phyloP scores from a whole-genome alignment of 2,113 vertebrate genomes.

The Charadrius vociferus region DNA sequence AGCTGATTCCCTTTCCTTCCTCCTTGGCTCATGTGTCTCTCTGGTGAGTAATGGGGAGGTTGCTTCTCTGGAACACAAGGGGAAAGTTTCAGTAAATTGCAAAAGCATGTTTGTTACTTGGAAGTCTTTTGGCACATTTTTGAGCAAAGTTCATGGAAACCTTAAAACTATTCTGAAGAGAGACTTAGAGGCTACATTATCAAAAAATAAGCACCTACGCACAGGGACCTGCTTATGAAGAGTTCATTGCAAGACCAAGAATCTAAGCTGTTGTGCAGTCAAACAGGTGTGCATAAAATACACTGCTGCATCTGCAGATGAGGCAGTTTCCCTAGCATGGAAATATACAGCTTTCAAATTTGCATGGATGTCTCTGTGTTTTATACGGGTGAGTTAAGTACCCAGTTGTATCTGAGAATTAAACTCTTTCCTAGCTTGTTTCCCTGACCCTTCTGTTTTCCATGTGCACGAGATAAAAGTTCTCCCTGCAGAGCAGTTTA shows the following conservation, averaged over 20 bases:
- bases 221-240: constrained; percentile 15
- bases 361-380: not conserved
- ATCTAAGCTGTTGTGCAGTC: not conserved
- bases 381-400: not conserved
- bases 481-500: not conserved
- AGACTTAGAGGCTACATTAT: constrained; percentile 34
- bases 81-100: constrained; percentile 82
- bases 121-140: constrained; percentile 79
- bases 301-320: not conserved
- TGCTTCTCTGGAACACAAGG: constrained; percentile 77
- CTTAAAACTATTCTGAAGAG: constrained; percentile 13
- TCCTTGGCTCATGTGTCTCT: constrained; percentile 72
- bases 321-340: not conserved
- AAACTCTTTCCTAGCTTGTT: not conserved
- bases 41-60: constrained; percentile 82
- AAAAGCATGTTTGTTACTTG: constrained; percentile 82
- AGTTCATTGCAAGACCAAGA: constrained; percentile 23
- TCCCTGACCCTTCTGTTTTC: not conserved
- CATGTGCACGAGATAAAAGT: not conserved
- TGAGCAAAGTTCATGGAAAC: constrained; percentile 74
- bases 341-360: not conserved
- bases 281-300: constrained; percentile 28
- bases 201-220: constrained; percentile 39
- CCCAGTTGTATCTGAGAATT: not conserved
- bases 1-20: constrained; percentile 73